Evolutionary conservation across 1,140 invertebrate genomes (phyloP).

Genomic region (Procambarus clarkii): DNA sequence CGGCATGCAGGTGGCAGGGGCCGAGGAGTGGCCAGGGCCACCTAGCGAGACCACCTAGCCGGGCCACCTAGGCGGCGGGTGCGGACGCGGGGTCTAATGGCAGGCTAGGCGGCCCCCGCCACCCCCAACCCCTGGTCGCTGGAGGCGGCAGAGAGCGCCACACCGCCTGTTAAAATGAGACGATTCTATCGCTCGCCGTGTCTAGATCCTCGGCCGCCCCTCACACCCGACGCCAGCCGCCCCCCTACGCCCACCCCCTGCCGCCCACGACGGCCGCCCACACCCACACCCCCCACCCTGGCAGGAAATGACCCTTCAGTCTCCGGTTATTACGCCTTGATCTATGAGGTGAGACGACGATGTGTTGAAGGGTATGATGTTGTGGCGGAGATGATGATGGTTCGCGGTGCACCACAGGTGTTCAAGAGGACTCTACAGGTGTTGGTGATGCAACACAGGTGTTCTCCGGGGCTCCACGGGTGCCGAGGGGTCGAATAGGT

Average conservation of each 20-base stretch:
- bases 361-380: not conserved
- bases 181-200: slow-evolving; percentile 59
- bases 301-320: slow-evolving; percentile 16
- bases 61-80: slow-evolving; percentile 4
- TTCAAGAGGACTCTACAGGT: not conserved
- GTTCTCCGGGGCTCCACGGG: no score
- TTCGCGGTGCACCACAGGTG: not conserved
- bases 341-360: slow-evolving; percentile 31
- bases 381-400: not conserved
- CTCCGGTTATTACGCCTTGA: slow-evolving; percentile 23
- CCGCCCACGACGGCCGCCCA: not conserved
- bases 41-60: not conserved
- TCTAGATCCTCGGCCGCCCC: slow-evolving; percentile 33
- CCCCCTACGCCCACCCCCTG: not conserved
- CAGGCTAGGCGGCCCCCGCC: slow-evolving; percentile 35
- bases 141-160: slow-evolving; percentile 24
- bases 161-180: slow-evolving; percentile 61
- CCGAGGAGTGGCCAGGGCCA: not conserved
- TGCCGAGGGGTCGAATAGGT: no score
- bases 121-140: slow-evolving; percentile 28
- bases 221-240: slow-evolving; percentile 17
- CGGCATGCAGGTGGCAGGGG: not conserved
- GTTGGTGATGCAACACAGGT: no score
- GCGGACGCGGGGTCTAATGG: slow-evolving; percentile 45
- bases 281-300: not conserved